These are phyloP conservation scores for Euwallacea fornicatus DNA, from an alignment of 1,140 invertebrate species.

Conservation along the genomic window DNA sequence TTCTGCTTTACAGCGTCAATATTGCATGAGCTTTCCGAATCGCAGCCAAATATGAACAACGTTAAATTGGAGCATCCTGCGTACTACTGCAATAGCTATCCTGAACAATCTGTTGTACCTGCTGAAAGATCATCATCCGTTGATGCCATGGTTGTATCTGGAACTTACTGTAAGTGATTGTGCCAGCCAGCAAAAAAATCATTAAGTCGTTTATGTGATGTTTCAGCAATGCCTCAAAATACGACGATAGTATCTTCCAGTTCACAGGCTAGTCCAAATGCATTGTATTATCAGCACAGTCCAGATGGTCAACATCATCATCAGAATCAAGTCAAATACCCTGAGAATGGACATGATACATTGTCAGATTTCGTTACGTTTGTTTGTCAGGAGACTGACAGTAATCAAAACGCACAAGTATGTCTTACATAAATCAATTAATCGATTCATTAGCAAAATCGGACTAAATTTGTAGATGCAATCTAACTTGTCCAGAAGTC, in stretches of 20 bases:
- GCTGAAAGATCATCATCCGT: slow-evolving; percentile 56
- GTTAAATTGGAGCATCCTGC: slow-evolving; percentile 89
- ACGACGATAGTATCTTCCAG: slow-evolving; percentile 53
- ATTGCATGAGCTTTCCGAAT: slow-evolving; percentile 82
- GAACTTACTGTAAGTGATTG: slow-evolving; percentile 62
- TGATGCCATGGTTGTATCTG: slow-evolving; percentile 60
- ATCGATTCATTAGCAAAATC: background rate
- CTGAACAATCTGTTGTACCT: slow-evolving; percentile 63
- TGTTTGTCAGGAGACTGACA: slow-evolving; percentile 91
- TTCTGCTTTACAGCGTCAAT: slow-evolving; percentile 83
- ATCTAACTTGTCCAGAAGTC: slow-evolving; percentile 56
- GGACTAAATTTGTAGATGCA: slow-evolving; percentile 47
- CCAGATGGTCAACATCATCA: slow-evolving; percentile 51
- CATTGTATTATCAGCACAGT: slow-evolving; percentile 58
- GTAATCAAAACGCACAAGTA: slow-evolving; percentile 79
- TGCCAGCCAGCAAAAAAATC: no score
- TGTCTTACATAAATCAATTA: slow-evolving; percentile 10
- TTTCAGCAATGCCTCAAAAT: slow-evolving; percentile 52
- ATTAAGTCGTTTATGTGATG: background rate
- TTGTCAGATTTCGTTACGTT: slow-evolving; percentile 95
- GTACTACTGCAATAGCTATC: slow-evolving; percentile 92
- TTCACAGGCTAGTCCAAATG: slow-evolving; percentile 55
- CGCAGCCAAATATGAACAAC: slow-evolving; percentile 75
- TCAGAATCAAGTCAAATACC: slow-evolving; percentile 68
- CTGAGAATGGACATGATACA: slow-evolving; percentile 83